These are phyloP conservation scores for Heliconius congener DNA, from an alignment of 1,140 invertebrate genomes.

Conservation along the genomic window DNA sequence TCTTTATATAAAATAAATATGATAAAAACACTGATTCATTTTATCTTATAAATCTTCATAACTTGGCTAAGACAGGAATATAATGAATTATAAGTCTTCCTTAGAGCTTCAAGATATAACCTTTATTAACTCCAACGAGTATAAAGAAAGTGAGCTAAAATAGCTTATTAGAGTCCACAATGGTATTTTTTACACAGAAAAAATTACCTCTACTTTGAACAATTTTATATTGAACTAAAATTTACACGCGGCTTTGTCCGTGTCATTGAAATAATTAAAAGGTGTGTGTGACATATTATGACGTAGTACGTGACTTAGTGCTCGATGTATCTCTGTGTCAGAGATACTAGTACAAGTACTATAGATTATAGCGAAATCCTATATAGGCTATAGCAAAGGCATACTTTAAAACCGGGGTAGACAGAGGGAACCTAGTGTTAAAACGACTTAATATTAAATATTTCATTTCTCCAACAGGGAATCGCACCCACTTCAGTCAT, in stretches of 20 bases:
- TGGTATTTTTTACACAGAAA: not conserved
- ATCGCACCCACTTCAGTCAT: too few relatives aligned
- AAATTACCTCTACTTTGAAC: not conserved
- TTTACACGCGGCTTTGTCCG: not conserved
- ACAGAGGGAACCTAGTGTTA: too few relatives aligned
- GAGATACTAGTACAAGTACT: too few relatives aligned
- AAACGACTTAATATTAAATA: too few relatives aligned
- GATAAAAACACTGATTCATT: not conserved
- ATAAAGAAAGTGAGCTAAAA: not conserved
- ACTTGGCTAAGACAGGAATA: not conserved
- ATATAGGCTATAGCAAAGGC: not conserved
- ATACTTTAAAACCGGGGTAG: too few relatives aligned
- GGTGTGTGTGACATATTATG: too few relatives aligned
- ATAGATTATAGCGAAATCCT: too few relatives aligned
- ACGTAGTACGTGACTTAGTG: too few relatives aligned
- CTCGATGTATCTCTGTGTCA: too few relatives aligned
- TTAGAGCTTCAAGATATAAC: not conserved
- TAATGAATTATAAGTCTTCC: conserved; percentile 2
- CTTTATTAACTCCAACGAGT: not conserved
- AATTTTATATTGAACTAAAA: not conserved
- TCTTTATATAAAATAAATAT: conserved; percentile 1
- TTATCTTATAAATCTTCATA: not conserved
- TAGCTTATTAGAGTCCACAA: not conserved
- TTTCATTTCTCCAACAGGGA: too few relatives aligned
- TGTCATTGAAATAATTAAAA: too few relatives aligned